These are phyloP conservation scores for Ochlodes sylvanus DNA, from an alignment of 2,888 invertebrate genomes.

Conservation along the genomic window DNA sequence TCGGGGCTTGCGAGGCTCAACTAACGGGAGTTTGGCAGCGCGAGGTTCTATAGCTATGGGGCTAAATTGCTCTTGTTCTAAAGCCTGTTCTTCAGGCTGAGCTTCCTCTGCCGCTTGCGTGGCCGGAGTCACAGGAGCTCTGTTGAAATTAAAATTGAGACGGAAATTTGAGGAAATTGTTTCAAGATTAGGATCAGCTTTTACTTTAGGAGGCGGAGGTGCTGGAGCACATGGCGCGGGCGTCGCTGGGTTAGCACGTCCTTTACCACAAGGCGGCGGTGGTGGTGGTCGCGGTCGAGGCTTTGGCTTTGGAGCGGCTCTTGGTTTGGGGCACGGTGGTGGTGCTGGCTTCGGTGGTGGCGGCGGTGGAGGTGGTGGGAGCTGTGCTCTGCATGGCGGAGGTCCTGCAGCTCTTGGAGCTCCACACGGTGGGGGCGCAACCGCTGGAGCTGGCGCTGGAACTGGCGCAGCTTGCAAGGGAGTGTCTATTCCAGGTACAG, in stretches of 20 bases:
- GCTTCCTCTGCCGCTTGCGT: slow-evolving; percentile 51
- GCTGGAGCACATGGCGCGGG: slow-evolving; percentile 62
- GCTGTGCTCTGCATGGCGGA: slow-evolving; percentile 45
- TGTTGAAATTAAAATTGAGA: slow-evolving; percentile 72
- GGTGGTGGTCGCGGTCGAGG: slow-evolving; percentile 54
- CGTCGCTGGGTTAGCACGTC: slow-evolving; percentile 70
- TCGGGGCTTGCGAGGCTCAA: slow-evolving; percentile 63
- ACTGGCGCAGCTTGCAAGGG: slow-evolving; percentile 63
- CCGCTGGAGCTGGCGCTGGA: slow-evolving; percentile 46
- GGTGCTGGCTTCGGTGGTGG: slow-evolving; percentile 52
- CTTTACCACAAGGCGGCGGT: slow-evolving; percentile 63
- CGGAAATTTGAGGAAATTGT: slow-evolving; percentile 72
- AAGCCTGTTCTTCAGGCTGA: slow-evolving; percentile 41
- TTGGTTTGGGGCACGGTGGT: slow-evolving; percentile 52
- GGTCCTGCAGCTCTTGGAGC: slow-evolving; percentile 47
- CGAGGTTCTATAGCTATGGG: slow-evolving; percentile 69
- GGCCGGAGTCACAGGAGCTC: slow-evolving; percentile 59
- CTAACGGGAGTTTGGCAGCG: slow-evolving; percentile 68
- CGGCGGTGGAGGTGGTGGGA: slow-evolving; percentile 44
- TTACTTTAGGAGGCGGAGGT: slow-evolving; percentile 49
- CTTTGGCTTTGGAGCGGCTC: slow-evolving; percentile 50
- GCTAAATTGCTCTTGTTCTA: slow-evolving; percentile 49
- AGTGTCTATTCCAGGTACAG: slow-evolving; percentile 71
- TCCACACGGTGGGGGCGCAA: slow-evolving; percentile 47
- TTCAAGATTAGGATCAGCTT: slow-evolving; percentile 64